phyloP scores from a whole-genome alignment of 2,797 vertebrate genomes.

The Sebastes hubbsi region DNA sequence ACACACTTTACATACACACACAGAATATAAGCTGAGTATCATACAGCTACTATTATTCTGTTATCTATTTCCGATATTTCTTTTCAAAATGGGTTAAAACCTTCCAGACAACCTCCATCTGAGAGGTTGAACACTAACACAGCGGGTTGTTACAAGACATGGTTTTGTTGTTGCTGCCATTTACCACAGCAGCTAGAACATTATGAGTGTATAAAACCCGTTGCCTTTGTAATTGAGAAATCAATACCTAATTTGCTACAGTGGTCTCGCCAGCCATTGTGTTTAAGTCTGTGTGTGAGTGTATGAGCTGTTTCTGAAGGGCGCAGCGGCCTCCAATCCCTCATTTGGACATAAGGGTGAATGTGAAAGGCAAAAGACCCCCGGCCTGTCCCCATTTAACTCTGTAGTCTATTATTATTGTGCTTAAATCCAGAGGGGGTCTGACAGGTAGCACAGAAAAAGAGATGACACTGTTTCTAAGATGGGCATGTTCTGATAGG shows the following conservation, averaged over 20 bases:
- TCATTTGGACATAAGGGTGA: slow-evolving; percentile 66
- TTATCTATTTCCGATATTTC: background rate
- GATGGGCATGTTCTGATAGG: background rate
- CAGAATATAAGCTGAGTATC: background rate
- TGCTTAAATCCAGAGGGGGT: slow-evolving; percentile 28
- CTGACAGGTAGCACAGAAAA: slow-evolving; percentile 1
- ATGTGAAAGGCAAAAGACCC: slow-evolving; percentile 66
- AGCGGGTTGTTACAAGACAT: slow-evolving; percentile 61
- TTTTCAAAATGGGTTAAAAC: slow-evolving; percentile 22
- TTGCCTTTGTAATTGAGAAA: slow-evolving; percentile 80
- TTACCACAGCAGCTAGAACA: slow-evolving; percentile 66
- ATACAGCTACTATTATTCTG: background rate
- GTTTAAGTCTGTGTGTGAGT: slow-evolving; percentile 56
- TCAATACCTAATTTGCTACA: slow-evolving; percentile 83
- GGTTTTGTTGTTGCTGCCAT: slow-evolving; percentile 72
- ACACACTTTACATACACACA: background rate
- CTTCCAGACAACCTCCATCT: slow-evolving; percentile 5
- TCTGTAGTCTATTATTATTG: slow-evolving; percentile 45
- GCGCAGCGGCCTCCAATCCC: slow-evolving; percentile 52
- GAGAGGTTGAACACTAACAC: slow-evolving; percentile 41
- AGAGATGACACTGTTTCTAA: slow-evolving; percentile 10
- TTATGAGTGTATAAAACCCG: slow-evolving; percentile 72
- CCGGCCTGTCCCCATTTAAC: slow-evolving; percentile 46
- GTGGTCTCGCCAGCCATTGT: slow-evolving; percentile 63
- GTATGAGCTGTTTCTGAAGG: slow-evolving; percentile 55